phyloP scores from a whole-genome alignment of 2,888 invertebrate genomes.

The Eristalis arbustorum region DNA sequence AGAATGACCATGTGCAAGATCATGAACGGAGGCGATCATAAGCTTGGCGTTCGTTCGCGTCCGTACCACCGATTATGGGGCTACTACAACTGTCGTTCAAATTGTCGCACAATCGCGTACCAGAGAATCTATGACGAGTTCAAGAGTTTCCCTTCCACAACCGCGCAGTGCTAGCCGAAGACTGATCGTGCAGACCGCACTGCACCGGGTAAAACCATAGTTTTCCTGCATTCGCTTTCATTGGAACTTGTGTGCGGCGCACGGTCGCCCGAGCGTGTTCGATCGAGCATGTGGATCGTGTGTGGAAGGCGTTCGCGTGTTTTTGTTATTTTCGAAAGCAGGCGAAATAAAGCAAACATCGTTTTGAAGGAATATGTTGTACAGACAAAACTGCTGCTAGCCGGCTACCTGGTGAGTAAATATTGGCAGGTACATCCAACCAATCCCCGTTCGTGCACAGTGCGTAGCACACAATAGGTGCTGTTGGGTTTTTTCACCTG shows the following conservation, averaged over 20 bases:
- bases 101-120: conserved; percentile 5
- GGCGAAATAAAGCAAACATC: not conserved
- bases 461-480: conserved; percentile 1
- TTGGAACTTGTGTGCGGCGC: conserved; percentile 38
- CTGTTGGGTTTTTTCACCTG: conserved; percentile 54
- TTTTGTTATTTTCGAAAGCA: not conserved
- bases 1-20: conserved; percentile 69
- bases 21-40: conserved; percentile 68
- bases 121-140: not conserved
- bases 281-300: conserved; percentile 34
- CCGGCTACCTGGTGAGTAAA: conserved; percentile 54
- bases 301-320: conserved; percentile 12
- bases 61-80: conserved; percentile 25
- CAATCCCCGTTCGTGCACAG: not conserved
- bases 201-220: conserved; percentile 57
- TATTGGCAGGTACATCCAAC: conserved; percentile 31
- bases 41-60: not conserved
- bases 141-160: conserved; percentile 27
- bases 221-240: conserved; percentile 60
- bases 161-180: conserved; percentile 64
- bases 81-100: not conserved
- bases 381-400: not conserved
- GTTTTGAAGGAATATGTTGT: not conserved
- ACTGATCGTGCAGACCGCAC: conserved; percentile 64
- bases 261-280: conserved; percentile 35